Evolutionary conservation across 2,797 vertebrate genomes (phyloP).

Genomic region (Pseudochirops corinnae): DNA sequence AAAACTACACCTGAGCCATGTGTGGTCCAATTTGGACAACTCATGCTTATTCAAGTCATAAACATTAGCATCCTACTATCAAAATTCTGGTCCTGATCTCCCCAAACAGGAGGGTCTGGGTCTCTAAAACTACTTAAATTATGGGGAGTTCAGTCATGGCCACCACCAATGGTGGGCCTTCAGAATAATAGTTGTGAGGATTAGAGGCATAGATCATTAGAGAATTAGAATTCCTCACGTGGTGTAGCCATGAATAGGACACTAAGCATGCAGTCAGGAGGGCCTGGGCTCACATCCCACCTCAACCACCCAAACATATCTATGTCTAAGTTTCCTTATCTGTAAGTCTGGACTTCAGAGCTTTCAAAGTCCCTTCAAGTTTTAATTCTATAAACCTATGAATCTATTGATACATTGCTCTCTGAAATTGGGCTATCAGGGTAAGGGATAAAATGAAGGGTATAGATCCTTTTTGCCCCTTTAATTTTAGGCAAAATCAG

Average conservation of each 20-base stretch:
- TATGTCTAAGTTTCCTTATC: neutral
- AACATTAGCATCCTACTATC: neutral
- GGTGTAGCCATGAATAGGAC: neutral
- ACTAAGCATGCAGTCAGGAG: neutral
- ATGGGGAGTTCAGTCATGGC: neutral
- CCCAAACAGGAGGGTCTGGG: neutral
- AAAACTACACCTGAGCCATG: neutral
- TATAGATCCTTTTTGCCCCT: neutral
- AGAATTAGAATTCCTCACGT: neutral
- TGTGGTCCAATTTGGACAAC: neutral
- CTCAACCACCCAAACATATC: neutral
- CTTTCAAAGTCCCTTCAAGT: neutral
- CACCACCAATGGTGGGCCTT: neutral
- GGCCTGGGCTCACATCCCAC: neutral
- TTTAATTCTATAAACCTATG: neutral
- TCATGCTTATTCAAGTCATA: neutral
- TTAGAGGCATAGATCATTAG: neutral
- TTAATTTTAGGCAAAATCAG: neutral
- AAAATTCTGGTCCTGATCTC: neutral
- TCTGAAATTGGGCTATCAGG: conserved; percentile 19
- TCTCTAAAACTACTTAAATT: neutral
- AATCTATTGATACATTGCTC: neutral
- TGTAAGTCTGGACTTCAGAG: neutral
- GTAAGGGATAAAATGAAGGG: neutral
- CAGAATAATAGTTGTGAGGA: neutral